Evolutionary conservation across 2,113 vertebrate species (phyloP), one percentile per base, ranked within the genome.

Genomic region (Pollimyrus isidori): DNA sequence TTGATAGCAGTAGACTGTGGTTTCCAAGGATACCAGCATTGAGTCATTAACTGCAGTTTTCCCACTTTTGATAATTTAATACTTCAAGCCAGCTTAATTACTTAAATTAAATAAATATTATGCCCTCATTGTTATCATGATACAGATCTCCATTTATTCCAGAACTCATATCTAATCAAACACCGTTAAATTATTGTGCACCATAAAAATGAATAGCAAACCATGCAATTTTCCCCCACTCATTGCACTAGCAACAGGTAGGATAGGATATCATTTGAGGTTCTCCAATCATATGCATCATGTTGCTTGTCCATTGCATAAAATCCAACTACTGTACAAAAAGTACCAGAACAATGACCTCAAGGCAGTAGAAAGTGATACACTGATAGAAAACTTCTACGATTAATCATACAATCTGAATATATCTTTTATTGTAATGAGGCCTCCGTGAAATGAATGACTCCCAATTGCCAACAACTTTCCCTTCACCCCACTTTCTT

Each of bases 1-100:
- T 92, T 86, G 50, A 85, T 84, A 49, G 80, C 89, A 92, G 88
- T 65, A 92, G 91, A 93, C 89, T 89, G 89, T 91, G 90, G 93
- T 94, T 95, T 94, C 94, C 93, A 94, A 92, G 93, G 93, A 90
- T 94, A 95, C 94, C 91, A 89, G 88, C 89, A 92, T 91, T 90
- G 92, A 89, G 90, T 49, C 88, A 91, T 89, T 90, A 91, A 65
- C 89, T 83, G 90, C 35, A 21, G 26, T 86, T 92, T 93, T 91
- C 69, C 92, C 90, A 93, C 92, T 91, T 92, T 87, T 80, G 86
- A 90, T 49, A 89, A 69, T 90, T 91, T 91, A 65, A 89, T 88
- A 92, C 91, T 50, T 39, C 90, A 87, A 90, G 92, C 88, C 90
- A 93, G 91, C 93, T 93, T 94, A 93, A 94, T 94, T 91, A 93